phyloP scores from a whole-genome alignment of 2,888 invertebrate species.

The Synergus laeviventris region DNA sequence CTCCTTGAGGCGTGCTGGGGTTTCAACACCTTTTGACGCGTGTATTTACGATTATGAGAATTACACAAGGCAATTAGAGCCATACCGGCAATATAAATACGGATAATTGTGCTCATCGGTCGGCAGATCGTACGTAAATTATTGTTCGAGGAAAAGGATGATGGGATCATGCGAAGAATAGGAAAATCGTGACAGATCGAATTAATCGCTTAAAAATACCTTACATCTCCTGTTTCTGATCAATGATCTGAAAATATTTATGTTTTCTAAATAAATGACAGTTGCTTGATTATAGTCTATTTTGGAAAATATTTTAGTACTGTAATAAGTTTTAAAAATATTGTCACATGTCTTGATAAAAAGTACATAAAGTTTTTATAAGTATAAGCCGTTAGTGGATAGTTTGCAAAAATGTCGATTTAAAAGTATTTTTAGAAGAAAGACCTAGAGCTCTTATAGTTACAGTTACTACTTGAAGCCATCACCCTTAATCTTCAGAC shows the following conservation, averaged over 20 bases:
- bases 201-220: background rate
- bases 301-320: slow-evolving; percentile 1
- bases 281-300: background rate
- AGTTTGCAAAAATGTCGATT: slow-evolving; percentile 13
- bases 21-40: slow-evolving; percentile 70
- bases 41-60: slow-evolving; percentile 71
- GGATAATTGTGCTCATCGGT: slow-evolving; percentile 62
- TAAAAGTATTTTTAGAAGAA: slow-evolving; percentile 10
- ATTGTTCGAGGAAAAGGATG: slow-evolving; percentile 46
- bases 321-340: slow-evolving; percentile 11
- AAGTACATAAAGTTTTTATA: slow-evolving; percentile 13
- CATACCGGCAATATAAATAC: slow-evolving; percentile 61
- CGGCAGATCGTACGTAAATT: slow-evolving; percentile 59
- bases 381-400: slow-evolving; percentile 15
- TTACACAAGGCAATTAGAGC: slow-evolving; percentile 70
- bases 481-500: slow-evolving; percentile 29
- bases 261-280: background rate
- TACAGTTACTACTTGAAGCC: background rate
- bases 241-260: background rate
- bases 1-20: slow-evolving; percentile 61
- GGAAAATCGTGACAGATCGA: background rate
- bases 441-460: background rate
- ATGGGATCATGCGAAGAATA: background rate
- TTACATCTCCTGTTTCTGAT: background rate
- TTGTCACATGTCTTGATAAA: slow-evolving; percentile 17